Conservation (phyloP, 2,888 invertebrate genomes). For the Pseudococcus viburni region DNA sequence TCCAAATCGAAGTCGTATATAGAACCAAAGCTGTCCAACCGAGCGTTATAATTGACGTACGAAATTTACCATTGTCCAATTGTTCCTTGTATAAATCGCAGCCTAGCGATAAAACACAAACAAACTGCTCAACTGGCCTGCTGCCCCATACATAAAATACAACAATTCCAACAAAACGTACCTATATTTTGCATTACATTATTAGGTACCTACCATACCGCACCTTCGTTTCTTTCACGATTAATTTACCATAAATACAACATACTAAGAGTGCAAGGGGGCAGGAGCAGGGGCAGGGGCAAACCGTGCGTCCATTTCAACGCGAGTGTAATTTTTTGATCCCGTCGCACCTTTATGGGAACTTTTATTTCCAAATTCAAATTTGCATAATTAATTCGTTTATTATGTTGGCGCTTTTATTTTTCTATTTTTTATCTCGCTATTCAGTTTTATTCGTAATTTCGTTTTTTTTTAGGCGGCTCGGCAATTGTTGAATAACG, state of each 20-base stretch:
- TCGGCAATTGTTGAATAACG: not conserved
- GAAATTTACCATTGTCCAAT: constrained; percentile 25
- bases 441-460: not conserved
- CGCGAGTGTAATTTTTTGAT: constrained; percentile 4
- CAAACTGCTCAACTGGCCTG: not conserved
- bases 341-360: not conserved
- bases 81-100: constrained; percentile 7
- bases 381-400: constrained; percentile 52
- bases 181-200: constrained; percentile 5
- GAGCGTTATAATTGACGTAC: constrained; percentile 13
- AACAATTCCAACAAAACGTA: constrained; percentile 10
- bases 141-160: not conserved
- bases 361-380: constrained; percentile 8
- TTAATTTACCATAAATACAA: constrained; percentile 1
- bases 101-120: constrained; percentile 16
- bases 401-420: constrained; percentile 5
- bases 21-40: constrained; percentile 25
- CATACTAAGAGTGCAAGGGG: not conserved
- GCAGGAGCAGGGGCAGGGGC: not conserved
- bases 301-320: not conserved
- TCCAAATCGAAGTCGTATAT: not conserved
- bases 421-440: not conserved
- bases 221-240: constrained; percentile 4
- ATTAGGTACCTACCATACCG: not conserved
- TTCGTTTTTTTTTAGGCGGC: not conserved